These are phyloP conservation scores for Poeciliopsis infans DNA, from an alignment of 2,797 vertebrate genomes.

Conservation along the genomic window DNA sequence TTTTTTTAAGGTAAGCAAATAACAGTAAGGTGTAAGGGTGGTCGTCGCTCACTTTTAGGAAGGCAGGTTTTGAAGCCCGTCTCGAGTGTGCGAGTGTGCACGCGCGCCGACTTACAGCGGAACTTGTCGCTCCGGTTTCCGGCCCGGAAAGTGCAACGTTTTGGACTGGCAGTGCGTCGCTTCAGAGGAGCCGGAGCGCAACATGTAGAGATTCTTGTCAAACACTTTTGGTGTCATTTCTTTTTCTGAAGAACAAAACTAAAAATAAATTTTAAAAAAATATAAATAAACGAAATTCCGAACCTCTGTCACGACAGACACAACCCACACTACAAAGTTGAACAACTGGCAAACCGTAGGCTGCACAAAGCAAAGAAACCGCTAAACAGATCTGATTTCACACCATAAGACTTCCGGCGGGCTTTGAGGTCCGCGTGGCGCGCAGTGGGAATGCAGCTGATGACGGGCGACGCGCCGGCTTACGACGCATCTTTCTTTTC, in stretches of 20 bases:
- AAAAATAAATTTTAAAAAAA: background rate
- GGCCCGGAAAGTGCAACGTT: conserved; percentile 69
- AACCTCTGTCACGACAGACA: conserved; percentile 38
- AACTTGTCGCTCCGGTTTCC: conserved; percentile 49
- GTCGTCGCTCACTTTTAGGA: conserved; percentile 48
- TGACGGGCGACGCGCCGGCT: conserved; percentile 51
- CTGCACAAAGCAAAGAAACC: conserved; percentile 56
- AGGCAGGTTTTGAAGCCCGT: conserved; percentile 45
- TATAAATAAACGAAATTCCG: conserved; percentile 8
- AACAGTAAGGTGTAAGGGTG: conserved; percentile 44
- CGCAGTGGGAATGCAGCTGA: conserved; percentile 44
- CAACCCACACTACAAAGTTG: conserved; percentile 54
- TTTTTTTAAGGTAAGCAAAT: conserved; percentile 43
- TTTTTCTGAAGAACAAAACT: background rate
- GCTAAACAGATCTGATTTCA: conserved; percentile 48
- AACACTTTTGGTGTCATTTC: conserved; percentile 9
- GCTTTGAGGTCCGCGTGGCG: conserved; percentile 53
- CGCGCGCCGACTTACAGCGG: conserved; percentile 53
- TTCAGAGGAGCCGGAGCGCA: conserved; percentile 26
- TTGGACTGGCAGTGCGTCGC: conserved; percentile 74
- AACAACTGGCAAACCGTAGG: conserved; percentile 61
- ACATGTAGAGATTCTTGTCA: background rate
- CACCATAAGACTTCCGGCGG: conserved; percentile 41
- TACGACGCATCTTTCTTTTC: conserved; percentile 94
- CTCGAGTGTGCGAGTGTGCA: conserved; percentile 57